phyloP scores from a whole-genome alignment of 2,888 invertebrate genomes.

The Quadroppia sp. region DNA sequence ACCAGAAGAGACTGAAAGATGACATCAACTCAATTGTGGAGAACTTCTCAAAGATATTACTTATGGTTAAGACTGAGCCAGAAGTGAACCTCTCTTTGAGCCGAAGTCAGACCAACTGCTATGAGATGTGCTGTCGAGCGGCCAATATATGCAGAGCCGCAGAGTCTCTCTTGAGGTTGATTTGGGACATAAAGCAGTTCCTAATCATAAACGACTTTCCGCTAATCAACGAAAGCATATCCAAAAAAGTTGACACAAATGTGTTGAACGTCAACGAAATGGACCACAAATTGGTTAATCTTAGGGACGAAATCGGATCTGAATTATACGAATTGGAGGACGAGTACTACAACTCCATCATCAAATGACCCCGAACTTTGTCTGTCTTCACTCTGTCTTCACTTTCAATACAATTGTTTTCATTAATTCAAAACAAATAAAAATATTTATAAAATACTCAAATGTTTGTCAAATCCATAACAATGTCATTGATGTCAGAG shows the following conservation, averaged over 20 bases:
- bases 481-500: too few relatives aligned
- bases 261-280: slow-evolving; percentile 81
- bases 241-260: slow-evolving; percentile 72
- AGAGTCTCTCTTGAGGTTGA: slow-evolving; percentile 92
- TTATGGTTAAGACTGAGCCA: slow-evolving; percentile 45
- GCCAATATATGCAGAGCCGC: slow-evolving; percentile 95
- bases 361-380: too few relatives aligned
- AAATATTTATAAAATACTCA: too few relatives aligned
- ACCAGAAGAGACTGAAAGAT: slow-evolving; percentile 87
- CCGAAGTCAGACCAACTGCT: slow-evolving; percentile 85
- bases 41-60: slow-evolving; percentile 71
- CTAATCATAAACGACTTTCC: slow-evolving; percentile 96
- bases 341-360: slow-evolving; percentile 82
- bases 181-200: slow-evolving; percentile 96
- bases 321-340: slow-evolving; percentile 88
- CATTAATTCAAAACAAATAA: too few relatives aligned
- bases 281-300: slow-evolving; percentile 83
- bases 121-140: slow-evolving; percentile 93
- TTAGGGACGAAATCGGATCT: slow-evolving; percentile 90
- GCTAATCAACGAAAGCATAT: slow-evolving; percentile 93
- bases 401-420: too few relatives aligned
- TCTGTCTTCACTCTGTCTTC: too few relatives aligned
- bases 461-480: too few relatives aligned
- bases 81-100: slow-evolving; percentile 57
- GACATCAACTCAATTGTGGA: slow-evolving; percentile 96